Conservation (phyloP, 2,888 invertebrate species). For the Abrostola triplasia region DNA sequence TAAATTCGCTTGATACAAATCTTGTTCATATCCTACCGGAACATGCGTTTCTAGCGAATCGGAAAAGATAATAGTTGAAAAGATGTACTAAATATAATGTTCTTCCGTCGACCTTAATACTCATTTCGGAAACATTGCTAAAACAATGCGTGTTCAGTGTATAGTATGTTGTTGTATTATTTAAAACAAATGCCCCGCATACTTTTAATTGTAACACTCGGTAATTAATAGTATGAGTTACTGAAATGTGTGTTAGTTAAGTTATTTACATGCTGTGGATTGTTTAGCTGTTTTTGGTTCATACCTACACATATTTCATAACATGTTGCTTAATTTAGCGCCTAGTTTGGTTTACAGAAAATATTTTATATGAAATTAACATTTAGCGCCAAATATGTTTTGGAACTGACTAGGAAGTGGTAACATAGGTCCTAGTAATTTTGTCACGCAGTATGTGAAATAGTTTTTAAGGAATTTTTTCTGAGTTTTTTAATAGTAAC, state of each 20-base stretch:
- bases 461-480: no score
- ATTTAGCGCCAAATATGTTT: no score
- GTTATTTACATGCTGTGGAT: constrained; percentile 4
- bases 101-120: constrained; percentile 81
- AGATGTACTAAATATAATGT: constrained; percentile 77
- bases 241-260: constrained; percentile 35
- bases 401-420: no score
- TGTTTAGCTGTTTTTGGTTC: no score
- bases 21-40: constrained; percentile 68
- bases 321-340: no score
- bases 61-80: constrained; percentile 82
- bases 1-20: constrained; percentile 42
- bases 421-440: no score
- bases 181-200: constrained; percentile 35
- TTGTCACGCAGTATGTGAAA: no score
- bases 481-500: no score
- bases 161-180: constrained; percentile 20
- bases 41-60: constrained; percentile 81
- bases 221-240: constrained; percentile 25
- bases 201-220: constrained; percentile 23
- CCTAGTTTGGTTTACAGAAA: no score
- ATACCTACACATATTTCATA: no score
- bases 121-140: constrained; percentile 72
- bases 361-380: no score
- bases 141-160: constrained; percentile 60